phyloP scores from a whole-genome alignment of 2,113 vertebrate species.

The Pleuronectes platessa region DNA sequence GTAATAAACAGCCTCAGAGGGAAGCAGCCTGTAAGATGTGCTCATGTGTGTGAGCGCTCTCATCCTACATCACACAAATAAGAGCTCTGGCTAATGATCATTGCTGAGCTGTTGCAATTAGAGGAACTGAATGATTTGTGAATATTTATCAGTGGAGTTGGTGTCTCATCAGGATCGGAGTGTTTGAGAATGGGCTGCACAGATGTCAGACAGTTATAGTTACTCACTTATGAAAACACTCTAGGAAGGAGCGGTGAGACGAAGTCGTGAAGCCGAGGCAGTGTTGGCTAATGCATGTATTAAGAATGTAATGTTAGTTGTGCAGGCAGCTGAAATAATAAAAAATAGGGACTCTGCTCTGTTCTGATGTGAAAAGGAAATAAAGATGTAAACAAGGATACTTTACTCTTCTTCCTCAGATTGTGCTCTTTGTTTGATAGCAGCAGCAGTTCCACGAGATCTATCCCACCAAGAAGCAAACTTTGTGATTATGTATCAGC shows the following conservation, averaged over 20 bases:
- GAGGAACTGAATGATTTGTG: neutral
- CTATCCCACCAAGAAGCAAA: too few species aligned
- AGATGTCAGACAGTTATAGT: neutral
- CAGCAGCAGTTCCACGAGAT: too few species aligned
- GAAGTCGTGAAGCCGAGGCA: too few species aligned
- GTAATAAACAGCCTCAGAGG: neutral
- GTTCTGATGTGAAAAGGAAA: neutral
- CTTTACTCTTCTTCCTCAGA: too few species aligned
- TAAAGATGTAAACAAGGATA: neutral
- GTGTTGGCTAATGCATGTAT: neutral
- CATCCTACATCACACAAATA: neutral
- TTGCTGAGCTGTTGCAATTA: constrained; percentile 11
- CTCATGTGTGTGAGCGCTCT: neutral
- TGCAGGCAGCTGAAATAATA: neutral
- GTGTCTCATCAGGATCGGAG: constrained; percentile 7
- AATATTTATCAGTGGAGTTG: too few species aligned
- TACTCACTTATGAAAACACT: neutral
- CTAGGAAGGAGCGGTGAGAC: neutral
- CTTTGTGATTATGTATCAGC: too few species aligned
- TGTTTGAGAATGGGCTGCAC: neutral
- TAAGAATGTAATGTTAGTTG: neutral
- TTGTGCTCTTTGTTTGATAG: too few species aligned
- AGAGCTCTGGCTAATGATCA: too few species aligned
- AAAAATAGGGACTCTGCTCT: neutral
- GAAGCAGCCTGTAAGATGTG: neutral